phyloP scores from a whole-genome alignment of 2,888 invertebrate genomes.

The Calameuta filiformis region DNA sequence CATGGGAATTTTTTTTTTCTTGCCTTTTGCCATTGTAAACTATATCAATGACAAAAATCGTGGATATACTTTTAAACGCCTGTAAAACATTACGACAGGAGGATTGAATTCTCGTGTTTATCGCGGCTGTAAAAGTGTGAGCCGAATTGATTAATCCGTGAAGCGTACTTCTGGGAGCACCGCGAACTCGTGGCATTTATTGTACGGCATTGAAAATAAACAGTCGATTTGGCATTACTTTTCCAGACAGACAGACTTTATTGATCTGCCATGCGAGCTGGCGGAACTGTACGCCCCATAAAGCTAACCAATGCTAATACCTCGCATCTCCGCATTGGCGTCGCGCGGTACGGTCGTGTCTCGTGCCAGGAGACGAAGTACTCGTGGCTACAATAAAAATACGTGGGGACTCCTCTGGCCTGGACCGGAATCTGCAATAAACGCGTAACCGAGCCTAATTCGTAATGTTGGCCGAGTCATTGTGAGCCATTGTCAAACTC shows the following conservation, averaged over 20 bases:
- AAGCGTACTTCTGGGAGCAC: neutral
- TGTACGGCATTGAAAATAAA: constrained; percentile 36
- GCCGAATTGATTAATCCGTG: neutral
- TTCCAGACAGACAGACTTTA: constrained; percentile 61
- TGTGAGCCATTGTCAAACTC: constrained; percentile 42
- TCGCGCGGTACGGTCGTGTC: constrained; percentile 28
- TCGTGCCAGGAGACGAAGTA: constrained; percentile 2
- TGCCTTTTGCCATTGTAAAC: neutral
- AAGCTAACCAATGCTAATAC: constrained; percentile 74
- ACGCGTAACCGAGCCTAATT: constrained; percentile 66
- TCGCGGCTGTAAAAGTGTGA: neutral
- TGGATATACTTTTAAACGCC: neutral
- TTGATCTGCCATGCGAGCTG: constrained; percentile 55
- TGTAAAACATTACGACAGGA: neutral
- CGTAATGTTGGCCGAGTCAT: constrained; percentile 59
- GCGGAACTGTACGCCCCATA: constrained; percentile 71
- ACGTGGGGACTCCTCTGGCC: constrained; percentile 45
- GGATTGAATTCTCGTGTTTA: neutral
- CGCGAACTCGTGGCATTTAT: constrained; percentile 29
- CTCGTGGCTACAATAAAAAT: constrained; percentile 28
- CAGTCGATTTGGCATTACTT: constrained; percentile 61
- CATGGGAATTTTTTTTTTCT: neutral
- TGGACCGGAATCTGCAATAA: constrained; percentile 63
- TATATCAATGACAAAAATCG: neutral
- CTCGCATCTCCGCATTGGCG: constrained; percentile 61